Base-by-base conservation (phyloP, 2,888 invertebrate species). In the Microdon myrmicae region DNA sequence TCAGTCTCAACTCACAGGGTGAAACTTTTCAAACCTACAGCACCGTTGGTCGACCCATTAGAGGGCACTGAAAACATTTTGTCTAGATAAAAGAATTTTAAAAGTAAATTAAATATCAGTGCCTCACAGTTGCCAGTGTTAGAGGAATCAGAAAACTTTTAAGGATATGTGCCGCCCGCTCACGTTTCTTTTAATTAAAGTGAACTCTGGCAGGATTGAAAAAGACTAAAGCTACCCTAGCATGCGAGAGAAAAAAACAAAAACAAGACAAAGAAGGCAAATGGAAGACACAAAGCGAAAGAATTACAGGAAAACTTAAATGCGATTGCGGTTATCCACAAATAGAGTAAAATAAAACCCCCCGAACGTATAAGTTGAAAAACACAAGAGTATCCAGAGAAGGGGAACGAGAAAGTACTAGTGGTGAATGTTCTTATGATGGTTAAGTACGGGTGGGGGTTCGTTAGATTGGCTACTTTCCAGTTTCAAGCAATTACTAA, bases 401-500 rank as follows among this genome's bases (percentile, higher is more conserved):
- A 14, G 37, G 39, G 19, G 37, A 32, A 45, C 37, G 41, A 53
- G 58, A 44, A n/a, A n/a, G n/a, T n/a, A n/a, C n/a, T n/a, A n/a
- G n/a, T n/a, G n/a, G n/a, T n/a, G n/a, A n/a, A n/a, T n/a, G n/a
- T n/a, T n/a, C n/a, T n/a, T n/a, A n/a, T n/a, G n/a, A n/a, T n/a
- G n/a, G n/a, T n/a, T n/a, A n/a, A n/a, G n/a, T n/a, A n/a, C n/a
- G n/a, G n/a, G n/a, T n/a, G n/a, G n/a, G n/a, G n/a, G n/a, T n/a
- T n/a, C n/a, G n/a, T n/a, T n/a, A n/a, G n/a, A 56, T 31, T 43
- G 64, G 51, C 58, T 51, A 51, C 56, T 64, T 58, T 58, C 58
- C 56, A 56, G 56, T 64, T 64, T 56, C 58, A 26, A 58, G 47
- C 51, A 64, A 64, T 53, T 64, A 64, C 64, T 64, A 64, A 64